Percentiles rank a stretch among this genome's conserved stretches.
Conservation (phyloP, 2,888 invertebrate species). For the Galerucella pusilla region DNA sequence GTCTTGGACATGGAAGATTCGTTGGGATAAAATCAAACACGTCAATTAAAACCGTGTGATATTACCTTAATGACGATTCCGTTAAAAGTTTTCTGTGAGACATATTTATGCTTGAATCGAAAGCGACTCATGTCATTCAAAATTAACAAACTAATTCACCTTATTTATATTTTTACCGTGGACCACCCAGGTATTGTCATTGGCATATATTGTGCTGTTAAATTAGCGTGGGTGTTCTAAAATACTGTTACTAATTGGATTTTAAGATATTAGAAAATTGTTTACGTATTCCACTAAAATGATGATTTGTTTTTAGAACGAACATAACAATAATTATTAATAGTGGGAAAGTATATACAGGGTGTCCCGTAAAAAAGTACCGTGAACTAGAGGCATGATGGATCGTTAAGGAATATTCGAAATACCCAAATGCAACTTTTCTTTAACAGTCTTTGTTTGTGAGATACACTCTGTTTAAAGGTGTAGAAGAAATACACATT, state of each 20-base stretch:
- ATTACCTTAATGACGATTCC: constrained; percentile 32
- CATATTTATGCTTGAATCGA: constrained; percentile 40
- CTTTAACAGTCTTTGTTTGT: too few relatives aligned
- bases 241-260: constrained; percentile 24
- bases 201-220: constrained; percentile 15
- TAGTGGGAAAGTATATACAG: not conserved
- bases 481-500: too few relatives aligned
- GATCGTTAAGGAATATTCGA: too few relatives aligned
- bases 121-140: constrained; percentile 44
- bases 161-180: constrained; percentile 33
- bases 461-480: too few relatives aligned
- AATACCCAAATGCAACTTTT: too few relatives aligned
- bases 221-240: constrained; percentile 27
- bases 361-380: too few relatives aligned
- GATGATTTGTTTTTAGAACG: not conserved
- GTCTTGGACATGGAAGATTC: not conserved
- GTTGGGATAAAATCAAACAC: constrained; percentile 13
- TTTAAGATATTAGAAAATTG: not conserved
- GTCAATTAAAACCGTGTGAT: constrained; percentile 29
- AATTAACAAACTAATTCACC: constrained; percentile 45
- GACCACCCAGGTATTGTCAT: constrained; percentile 36
- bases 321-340: not conserved
- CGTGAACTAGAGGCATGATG: too few relatives aligned
- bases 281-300: not conserved
- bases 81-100: constrained; percentile 38